Evolutionary conservation across 1,140 invertebrate genomes (phyloP), one percentile per base, ranked within the genome.

Genomic region (Heliconius eleuchia): DNA sequence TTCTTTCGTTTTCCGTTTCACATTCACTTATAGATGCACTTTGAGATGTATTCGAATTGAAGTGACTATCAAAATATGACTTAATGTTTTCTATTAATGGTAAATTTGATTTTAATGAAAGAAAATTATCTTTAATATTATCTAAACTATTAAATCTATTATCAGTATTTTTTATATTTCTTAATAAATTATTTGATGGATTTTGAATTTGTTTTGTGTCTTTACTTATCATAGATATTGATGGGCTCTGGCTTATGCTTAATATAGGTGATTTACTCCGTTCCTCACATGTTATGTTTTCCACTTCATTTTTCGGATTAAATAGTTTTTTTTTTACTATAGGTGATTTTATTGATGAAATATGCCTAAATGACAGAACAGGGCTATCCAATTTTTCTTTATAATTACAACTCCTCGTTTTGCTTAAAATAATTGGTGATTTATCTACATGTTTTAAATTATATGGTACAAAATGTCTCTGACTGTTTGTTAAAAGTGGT

Each of bases 1-100:
- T 73, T 84, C 76, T 87, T 84, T 70, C 74, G 34, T 76, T 87
- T 84, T 70, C 74, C 9, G 82, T 85, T 5, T 91, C 87, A 82
- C 81, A 88, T 75, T 92, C 89, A 76, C 86, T 90, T 70, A 93
- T 93, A 39, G 89, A 88, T 71, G 87, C 80, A 80, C 91, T 89
- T 8, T 90, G 91, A 39, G 79, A 52, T 46, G 80, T 84, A 70
- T 88, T 84, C 6, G 89, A 89, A 52, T 83, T 88, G 57, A 92
- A 91, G 76, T 90, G 77, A 42, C 81, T 88, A 4, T 91, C 85
- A 76, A 94, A 93, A 78, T 86, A 94, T 73, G 82, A 83, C 85
- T 90, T 91, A 3, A 91, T 86, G 74, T 83, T 89, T 42, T 84
- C 83, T n/a, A 84, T 80, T 76, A 92, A 76, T 2, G 87, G 82